These are phyloP conservation scores for Scopus umbretta DNA, from an alignment of 2,113 vertebrate genomes.

Conservation along the genomic window DNA sequence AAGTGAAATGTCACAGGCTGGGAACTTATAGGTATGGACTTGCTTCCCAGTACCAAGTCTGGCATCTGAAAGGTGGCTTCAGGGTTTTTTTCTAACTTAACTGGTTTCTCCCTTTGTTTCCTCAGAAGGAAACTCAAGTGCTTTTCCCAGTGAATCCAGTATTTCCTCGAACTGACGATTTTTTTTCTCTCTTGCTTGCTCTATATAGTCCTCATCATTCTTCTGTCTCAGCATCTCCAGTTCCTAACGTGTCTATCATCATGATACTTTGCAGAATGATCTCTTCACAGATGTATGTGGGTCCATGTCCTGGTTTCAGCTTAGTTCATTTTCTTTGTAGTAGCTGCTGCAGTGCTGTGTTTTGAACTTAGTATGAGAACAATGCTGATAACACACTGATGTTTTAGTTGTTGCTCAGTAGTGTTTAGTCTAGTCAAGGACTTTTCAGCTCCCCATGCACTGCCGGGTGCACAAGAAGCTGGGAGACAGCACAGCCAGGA, in stretches of 20 bases:
- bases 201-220: neutral
- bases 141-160: neutral
- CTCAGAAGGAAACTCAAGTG: neutral
- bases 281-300: neutral
- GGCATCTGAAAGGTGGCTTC: neutral
- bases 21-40: neutral
- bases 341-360: too few species aligned
- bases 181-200: neutral
- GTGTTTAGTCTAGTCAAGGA: too few species aligned
- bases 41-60: neutral
- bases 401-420: too few species aligned
- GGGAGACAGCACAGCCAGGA: too few species aligned
- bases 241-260: neutral
- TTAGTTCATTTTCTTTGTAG: too few species aligned
- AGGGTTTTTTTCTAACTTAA: neutral
- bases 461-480: too few species aligned
- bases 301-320: too few species aligned
- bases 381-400: too few species aligned
- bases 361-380: too few species aligned
- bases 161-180: neutral
- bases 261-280: neutral
- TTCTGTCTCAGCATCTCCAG: neutral
- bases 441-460: too few species aligned
- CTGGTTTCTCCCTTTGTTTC: neutral
- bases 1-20: neutral